Evolutionary conservation across 2,113 vertebrate species (phyloP).

Genomic region (Mesembrinibis cayennensis): DNA sequence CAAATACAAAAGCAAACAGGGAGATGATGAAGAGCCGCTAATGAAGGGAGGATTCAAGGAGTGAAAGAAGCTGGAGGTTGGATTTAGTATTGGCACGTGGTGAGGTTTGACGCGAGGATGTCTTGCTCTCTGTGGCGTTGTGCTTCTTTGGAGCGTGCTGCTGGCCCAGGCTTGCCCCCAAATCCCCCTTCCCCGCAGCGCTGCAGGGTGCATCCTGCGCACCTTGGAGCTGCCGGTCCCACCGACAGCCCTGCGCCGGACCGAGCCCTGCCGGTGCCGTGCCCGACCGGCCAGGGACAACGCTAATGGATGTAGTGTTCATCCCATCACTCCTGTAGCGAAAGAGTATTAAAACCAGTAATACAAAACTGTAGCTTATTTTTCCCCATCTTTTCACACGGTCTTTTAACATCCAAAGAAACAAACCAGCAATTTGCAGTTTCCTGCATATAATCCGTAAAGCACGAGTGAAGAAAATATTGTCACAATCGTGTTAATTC

Average conservation of each 20-base stretch:
- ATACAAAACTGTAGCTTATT: neutral
- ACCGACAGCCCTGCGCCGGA: accelerated
- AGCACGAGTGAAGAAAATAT: neutral
- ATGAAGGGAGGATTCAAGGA: neutral
- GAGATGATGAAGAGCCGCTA: neutral
- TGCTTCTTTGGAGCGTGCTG: neutral
- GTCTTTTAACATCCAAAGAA: neutral
- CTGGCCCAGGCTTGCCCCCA: accelerated
- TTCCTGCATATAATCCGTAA: neutral
- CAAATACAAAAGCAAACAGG: neutral
- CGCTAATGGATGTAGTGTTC: neutral
- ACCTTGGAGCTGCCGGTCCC: neutral
- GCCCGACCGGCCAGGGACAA: accelerated
- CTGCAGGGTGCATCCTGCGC: neutral
- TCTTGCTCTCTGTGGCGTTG: neutral
- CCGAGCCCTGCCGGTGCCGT: accelerated
- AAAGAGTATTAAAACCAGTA: neutral
- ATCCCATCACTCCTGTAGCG: neutral
- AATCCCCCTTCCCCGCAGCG: neutral
- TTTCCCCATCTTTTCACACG: accelerated
- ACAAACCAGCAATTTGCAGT: neutral
- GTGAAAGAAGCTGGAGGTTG: neutral
- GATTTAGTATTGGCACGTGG: neutral
- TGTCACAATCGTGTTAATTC: neutral
- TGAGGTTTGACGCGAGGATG: neutral